phyloP scores from a whole-genome alignment of 2,113 vertebrate genomes.

The Tamias sibiricus region DNA sequence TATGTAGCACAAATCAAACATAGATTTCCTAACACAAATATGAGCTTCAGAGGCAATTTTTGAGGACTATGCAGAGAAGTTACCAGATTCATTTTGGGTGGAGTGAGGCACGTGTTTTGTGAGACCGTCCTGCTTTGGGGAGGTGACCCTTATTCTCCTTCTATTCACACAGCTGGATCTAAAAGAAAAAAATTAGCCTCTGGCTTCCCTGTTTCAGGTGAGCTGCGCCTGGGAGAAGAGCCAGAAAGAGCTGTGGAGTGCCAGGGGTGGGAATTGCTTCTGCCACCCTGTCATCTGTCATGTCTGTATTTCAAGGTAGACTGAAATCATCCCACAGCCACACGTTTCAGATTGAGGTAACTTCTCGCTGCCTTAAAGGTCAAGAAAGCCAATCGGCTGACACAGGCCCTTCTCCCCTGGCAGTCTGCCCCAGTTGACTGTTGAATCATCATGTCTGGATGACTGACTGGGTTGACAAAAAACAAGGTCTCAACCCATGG shows the following conservation, averaged over 20 bases:
- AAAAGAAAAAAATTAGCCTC: not conserved
- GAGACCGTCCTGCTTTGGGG: not conserved
- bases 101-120: not conserved
- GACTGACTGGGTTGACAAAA: constrained; percentile 55
- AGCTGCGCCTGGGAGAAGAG: not conserved
- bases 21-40: constrained; percentile 15
- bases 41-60: not conserved
- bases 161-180: not conserved
- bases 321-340: constrained; percentile 41
- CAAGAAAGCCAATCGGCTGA: constrained; percentile 63
- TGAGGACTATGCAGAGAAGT: not conserved
- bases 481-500: constrained; percentile 36
- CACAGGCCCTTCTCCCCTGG: constrained; percentile 11
- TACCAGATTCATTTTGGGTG: not conserved
- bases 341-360: constrained; percentile 56
- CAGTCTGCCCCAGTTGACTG: not conserved
- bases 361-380: constrained; percentile 61
- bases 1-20: not conserved
- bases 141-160: not conserved
- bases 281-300: not conserved
- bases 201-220: not conserved
- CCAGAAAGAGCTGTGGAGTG: not conserved
- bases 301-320: not conserved
- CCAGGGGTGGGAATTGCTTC: not conserved
- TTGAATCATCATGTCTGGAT: constrained; percentile 66